Base-by-base conservation (phyloP, 2,888 invertebrate genomes). In the Sepioteuthis lessoniana region DNA sequence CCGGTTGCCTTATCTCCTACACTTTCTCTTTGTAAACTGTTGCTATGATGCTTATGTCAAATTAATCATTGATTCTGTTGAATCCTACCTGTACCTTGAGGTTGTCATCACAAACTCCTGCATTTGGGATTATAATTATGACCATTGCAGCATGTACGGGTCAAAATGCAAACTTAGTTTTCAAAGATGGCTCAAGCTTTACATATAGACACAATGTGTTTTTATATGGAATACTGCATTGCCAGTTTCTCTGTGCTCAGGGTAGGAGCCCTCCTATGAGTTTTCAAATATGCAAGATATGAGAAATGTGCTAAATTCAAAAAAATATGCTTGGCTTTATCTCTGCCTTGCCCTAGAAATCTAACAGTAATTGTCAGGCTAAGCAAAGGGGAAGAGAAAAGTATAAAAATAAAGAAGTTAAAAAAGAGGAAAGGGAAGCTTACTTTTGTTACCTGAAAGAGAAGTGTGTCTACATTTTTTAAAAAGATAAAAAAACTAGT, bases 201-300 rank as follows among this genome's bases (percentile, higher is more conserved):
- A 21, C 97, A 97, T 0, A 93, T 95, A 1, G 95, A 96, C 31
- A 97, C 97, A 31, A 96, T 97, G 10, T n/a, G n/a, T n/a, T n/a
- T 96, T 98, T 3, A 97, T 98, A 37, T 98, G 98, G 97, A 96
- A 96, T 90, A 97, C 97, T 10, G 97, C 97, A 0, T 95, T 97
- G 90, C 98, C 98, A 0, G 96, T 97, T n/a, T 97, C 97, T 4
- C 94, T 96, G 95, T 38, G 96, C 97, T 21, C 96, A 96, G 21
- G 97, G 97, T 4, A 97, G 97, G 0, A 97, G 98, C 94, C n/a
- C n/a, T n/a, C n/a, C n/a, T n/a, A n/a, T n/a, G n/a, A n/a, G n/a
- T n/a, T n/a, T n/a, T n/a, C n/a, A n/a, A n/a, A n/a, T n/a, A n/a
- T n/a, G n/a, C n/a, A n/a, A n/a, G n/a, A n/a, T n/a, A n/a, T n/a